Base-by-base conservation (phyloP, 2,888 invertebrate genomes). In the Therioaphis trifolii region DNA sequence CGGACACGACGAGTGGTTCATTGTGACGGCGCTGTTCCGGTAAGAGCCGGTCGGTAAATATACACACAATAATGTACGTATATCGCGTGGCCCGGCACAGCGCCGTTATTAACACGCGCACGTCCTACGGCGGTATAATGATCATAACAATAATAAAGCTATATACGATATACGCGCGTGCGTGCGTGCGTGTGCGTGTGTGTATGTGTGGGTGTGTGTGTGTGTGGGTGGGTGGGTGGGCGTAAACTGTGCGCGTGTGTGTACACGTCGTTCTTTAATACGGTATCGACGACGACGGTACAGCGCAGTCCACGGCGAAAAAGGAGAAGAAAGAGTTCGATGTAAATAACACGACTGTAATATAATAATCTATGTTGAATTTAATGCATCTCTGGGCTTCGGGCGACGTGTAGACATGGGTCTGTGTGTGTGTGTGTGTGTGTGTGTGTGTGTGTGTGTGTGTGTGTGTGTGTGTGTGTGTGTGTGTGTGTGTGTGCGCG, bases 101-200 rank as follows among this genome's bases (percentile, higher is more conserved):
- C 21, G 1, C 52, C 27, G 55, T 24, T n/a, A n/a, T n/a, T n/a
- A n/a, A n/a, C n/a, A n/a, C n/a, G n/a, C n/a, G n/a, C n/a, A n/a
- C 58, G 40, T 68, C 40, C 79, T 52, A 79, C 68, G 69, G 49
- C 77, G 49, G 52, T 66, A n/a, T n/a, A 35, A 77, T 35, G 77
- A 77, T 77, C 21, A 78, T 78, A 66, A 77, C 66, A 77, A 66
- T 49, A 66, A n/a, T n/a, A n/a, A n/a, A n/a, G n/a, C n/a, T n/a
- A n/a, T n/a, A n/a, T n/a, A n/a, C n/a, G n/a, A n/a, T 24, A 43
- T 40, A 68, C 21, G 14, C 24, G 35, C 43, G 43, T 18, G 18
- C 29, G 15, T 68, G 12, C 21, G 63, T 27, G 29, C 29, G 27
- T 63, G 12, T 29, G 5, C 0, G 4, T 29, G 15, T 71, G n/a